phyloP scores from a whole-genome alignment of 2,113 vertebrate genomes.

The Macroglossus sobrinus region DNA sequence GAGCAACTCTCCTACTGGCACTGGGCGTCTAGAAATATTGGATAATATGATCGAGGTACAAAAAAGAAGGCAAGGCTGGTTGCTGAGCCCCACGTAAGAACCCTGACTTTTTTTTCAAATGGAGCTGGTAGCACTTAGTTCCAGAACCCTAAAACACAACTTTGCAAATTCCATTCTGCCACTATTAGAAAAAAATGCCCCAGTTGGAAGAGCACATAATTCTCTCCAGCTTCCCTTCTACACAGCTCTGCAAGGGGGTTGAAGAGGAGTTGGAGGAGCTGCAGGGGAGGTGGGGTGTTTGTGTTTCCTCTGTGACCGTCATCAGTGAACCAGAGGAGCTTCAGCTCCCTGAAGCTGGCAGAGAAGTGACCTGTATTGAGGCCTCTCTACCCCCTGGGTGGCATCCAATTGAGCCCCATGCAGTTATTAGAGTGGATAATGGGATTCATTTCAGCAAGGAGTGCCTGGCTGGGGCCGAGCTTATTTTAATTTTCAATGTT shows the following conservation, averaged over 20 bases:
- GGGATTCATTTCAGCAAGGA: conserved; percentile 68
- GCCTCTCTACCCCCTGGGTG: conserved; percentile 52
- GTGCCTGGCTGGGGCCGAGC: conserved; percentile 52
- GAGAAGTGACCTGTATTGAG: conserved; percentile 61
- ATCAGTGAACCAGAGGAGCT: conserved; percentile 5
- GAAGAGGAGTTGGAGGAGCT: not conserved
- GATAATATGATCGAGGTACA: not conserved
- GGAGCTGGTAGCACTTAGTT: not conserved
- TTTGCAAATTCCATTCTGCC: not conserved
- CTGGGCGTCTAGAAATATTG: not conserved
- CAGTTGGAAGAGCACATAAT: not conserved
- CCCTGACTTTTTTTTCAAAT: not conserved
- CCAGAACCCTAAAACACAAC: not conserved
- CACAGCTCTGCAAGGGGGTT: not conserved
- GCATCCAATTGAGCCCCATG: conserved; percentile 56
- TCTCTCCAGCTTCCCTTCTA: not conserved
- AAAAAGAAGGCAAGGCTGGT: not conserved
- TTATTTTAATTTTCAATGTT: conserved; percentile 76
- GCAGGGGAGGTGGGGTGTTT: not conserved
- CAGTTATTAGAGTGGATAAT: conserved; percentile 70
- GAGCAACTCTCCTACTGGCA: not conserved
- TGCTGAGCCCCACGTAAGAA: not conserved
- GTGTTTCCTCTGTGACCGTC: not conserved
- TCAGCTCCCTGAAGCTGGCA: not conserved
- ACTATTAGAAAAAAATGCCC: not conserved